These are phyloP conservation scores for Hypothenemus hampei DNA, from an alignment of 1,140 invertebrate genomes.

Conservation along the genomic window DNA sequence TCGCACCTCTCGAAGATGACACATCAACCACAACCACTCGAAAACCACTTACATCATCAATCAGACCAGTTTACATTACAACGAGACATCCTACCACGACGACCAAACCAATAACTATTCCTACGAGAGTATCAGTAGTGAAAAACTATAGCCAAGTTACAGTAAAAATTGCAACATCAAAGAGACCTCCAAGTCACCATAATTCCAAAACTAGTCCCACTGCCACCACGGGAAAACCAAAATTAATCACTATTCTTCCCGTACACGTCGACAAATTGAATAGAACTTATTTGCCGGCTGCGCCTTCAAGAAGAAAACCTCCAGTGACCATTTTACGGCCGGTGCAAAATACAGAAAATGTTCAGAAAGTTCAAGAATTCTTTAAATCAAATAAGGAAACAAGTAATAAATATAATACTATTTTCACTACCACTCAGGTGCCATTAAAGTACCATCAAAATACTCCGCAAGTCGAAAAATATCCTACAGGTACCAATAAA, in stretches of 20 bases:
- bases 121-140: slow-evolving; percentile 16
- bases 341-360: slow-evolving; percentile 41
- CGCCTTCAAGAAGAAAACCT: slow-evolving; percentile 13
- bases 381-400: too few species aligned
- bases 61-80: slow-evolving; percentile 11
- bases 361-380: too few species aligned
- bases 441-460: not conserved
- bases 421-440: not conserved
- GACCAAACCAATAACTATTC: slow-evolving; percentile 5
- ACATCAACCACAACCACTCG: slow-evolving; percentile 27
- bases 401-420: too few species aligned
- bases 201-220: slow-evolving; percentile 5
- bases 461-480: slow-evolving; percentile 46
- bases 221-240: slow-evolving; percentile 22
- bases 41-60: slow-evolving; percentile 12
- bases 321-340: slow-evolving; percentile 41
- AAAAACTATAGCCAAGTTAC: slow-evolving; percentile 18
- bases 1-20: slow-evolving; percentile 56
- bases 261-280: slow-evolving; percentile 19
- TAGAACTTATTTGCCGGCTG: slow-evolving; percentile 17
- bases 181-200: not conserved
- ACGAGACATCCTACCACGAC: slow-evolving; percentile 14
- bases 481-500: slow-evolving; percentile 31
- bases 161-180: not conserved
- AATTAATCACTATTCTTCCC: slow-evolving; percentile 19